Base-by-base conservation (phyloP, 1,140 invertebrate species). In the Carposina sasakii region DNA sequence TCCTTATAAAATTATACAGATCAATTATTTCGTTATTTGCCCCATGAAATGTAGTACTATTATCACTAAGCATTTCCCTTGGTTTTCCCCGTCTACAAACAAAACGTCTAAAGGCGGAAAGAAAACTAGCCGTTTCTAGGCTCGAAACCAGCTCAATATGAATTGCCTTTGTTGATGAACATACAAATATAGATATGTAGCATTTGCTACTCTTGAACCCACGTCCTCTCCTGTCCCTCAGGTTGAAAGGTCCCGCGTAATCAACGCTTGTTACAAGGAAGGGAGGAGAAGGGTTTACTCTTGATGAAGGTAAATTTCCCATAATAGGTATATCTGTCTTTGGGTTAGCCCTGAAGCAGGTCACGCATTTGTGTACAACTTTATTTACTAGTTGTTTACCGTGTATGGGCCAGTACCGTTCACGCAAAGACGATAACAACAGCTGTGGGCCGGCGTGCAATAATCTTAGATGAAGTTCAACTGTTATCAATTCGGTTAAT, bases 371-470 rank as follows among this genome's bases (percentile, higher is more conserved):
- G 39, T 41, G 20, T n/a, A 41, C 39, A 8, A 24, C 17, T n/a
- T 37, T 42, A 31, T 43, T 54, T 4, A 57, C 48, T 34, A 40
- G 6, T 22, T 41, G 44, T 60, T 47, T 48, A 6, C 45, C 57
- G n/a, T 31, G 13, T 4, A 45, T 3, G 3, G 43, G 43, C 43
- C 43, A 45, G 15, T 3, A 45, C 5, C n/a, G 15, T 19, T 45
- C 24, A 12, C 43, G 15, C 10, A 45, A 4, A 12, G 43, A 31
- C 6, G 24, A 31, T 12, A 45, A 24, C 31, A 45, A 16, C 2
- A 45, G 43, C 13, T 45, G 43, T 9, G 43, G 43, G 4, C 26
- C 43, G 2, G 24, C 24, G 13, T 45, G 43, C 24, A 45, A 2
- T 16, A 13, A 31, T 19, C 15, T 6, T 17, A 31, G 4, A 17